Evolutionary conservation across 1,140 invertebrate genomes (phyloP).

Genomic region (Pissodes strobi): DNA sequence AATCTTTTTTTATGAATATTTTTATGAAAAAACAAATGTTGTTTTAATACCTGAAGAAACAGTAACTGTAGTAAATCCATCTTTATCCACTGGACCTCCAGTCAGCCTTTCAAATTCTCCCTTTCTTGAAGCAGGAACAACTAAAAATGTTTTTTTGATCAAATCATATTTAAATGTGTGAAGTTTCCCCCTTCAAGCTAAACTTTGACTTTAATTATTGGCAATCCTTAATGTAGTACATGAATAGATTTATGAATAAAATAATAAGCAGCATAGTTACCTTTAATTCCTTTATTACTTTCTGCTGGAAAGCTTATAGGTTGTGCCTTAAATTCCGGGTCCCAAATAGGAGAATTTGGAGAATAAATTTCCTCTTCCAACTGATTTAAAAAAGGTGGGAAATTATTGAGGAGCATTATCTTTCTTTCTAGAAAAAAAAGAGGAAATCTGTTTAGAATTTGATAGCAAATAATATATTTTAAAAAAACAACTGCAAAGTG

Average conservation of each 20-base stretch:
- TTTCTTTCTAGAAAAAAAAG: slow-evolving; percentile 68
- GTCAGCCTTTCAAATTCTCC: slow-evolving; percentile 71
- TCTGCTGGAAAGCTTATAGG: slow-evolving; percentile 66
- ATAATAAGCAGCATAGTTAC: slow-evolving; percentile 22
- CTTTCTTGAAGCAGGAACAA: slow-evolving; percentile 19
- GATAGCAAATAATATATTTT: no score
- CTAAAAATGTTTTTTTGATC: neutral
- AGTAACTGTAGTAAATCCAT: slow-evolving; percentile 70
- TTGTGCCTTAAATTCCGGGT: slow-evolving; percentile 82
- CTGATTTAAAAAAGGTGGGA: slow-evolving; percentile 81
- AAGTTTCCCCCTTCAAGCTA: no score
- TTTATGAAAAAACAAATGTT: neutral
- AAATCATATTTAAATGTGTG: no score
- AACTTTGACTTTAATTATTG: no score
- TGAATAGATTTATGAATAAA: neutral
- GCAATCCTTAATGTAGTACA: no score
- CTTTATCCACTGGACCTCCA: slow-evolving; percentile 65
- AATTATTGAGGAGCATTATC: slow-evolving; percentile 66
- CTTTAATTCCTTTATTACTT: slow-evolving; percentile 40
- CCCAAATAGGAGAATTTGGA: slow-evolving; percentile 89
- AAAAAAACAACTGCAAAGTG: no score
- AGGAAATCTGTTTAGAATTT: no score
- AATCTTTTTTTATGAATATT: neutral
- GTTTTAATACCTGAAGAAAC: slow-evolving; percentile 55
- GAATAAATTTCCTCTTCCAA: slow-evolving; percentile 87